These are phyloP conservation scores for Scaptomyza flava DNA, from an alignment of 2,888 invertebrate species.

Conservation along the genomic window DNA sequence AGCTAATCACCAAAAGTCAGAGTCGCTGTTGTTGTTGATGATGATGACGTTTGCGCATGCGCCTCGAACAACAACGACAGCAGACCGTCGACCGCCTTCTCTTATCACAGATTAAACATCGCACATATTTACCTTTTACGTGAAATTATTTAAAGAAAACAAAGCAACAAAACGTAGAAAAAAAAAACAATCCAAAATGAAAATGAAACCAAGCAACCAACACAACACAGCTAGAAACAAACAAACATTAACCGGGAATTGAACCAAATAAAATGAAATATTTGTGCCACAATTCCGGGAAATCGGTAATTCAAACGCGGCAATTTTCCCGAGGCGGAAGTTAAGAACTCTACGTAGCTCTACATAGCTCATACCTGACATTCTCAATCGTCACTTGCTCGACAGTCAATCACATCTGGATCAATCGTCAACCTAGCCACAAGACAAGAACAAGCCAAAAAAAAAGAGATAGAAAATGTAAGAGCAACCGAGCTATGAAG, in stretches of 20 bases:
- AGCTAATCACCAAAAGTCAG: constrained; percentile 74
- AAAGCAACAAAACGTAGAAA: constrained; percentile 44
- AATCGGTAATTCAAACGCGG: constrained; percentile 70
- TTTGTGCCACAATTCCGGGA: constrained; percentile 66
- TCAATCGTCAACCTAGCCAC: constrained; percentile 50
- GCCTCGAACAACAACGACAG: constrained; percentile 34
- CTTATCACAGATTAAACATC: constrained; percentile 71
- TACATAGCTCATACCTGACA: constrained; percentile 11
- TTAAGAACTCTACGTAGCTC: constrained; percentile 30
- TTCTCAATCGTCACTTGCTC: constrained; percentile 57
- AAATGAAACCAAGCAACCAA: constrained; percentile 46
- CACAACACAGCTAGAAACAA: constrained; percentile 49
- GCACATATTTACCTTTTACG: constrained; percentile 71
- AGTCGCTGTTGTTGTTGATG: constrained; percentile 36
- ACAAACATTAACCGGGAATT: constrained; percentile 76
- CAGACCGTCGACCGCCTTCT: constrained; percentile 36
- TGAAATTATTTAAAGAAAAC: constrained; percentile 76
- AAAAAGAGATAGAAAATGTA: neutral
- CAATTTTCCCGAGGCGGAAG: constrained; percentile 54
- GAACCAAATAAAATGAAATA: constrained; percentile 56
- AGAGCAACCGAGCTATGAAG: no score
- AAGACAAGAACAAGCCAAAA: neutral
- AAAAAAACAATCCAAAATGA: constrained; percentile 26
- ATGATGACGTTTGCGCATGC: constrained; percentile 66
- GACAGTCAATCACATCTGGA: constrained; percentile 64